A percentile compares a stretch with the other conserved stretches of the same genome.
These are phyloP conservation scores for Ooceraea biroi DNA, from an alignment of 1,140 invertebrate genomes.

Conservation along the genomic window DNA sequence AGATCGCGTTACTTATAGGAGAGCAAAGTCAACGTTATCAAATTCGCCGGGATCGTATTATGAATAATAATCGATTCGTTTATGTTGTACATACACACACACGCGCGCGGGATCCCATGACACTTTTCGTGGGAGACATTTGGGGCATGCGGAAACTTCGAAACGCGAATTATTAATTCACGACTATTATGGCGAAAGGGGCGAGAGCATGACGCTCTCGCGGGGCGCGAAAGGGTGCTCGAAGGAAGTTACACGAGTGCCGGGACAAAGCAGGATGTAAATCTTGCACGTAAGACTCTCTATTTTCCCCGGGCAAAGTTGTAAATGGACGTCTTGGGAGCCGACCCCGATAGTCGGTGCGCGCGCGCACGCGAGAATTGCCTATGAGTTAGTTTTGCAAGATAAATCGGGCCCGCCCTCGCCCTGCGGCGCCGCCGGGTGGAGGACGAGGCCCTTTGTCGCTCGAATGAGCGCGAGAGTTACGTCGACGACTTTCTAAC, in stretches of 20 bases:
- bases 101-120: not conserved
- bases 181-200: conserved; percentile 68
- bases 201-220: conserved; percentile 51
- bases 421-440: not conserved
- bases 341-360: conserved; percentile 60
- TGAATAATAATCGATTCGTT: conserved; percentile 59
- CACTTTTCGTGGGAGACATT: conserved; percentile 42
- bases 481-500: conserved; percentile 53
- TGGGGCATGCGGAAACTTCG: conserved; percentile 56
- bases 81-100: not conserved
- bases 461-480: conserved; percentile 49
- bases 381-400: conserved; percentile 64
- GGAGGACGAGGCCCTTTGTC: conserved; percentile 54
- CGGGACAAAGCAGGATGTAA: conserved; percentile 73
- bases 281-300: conserved; percentile 75
- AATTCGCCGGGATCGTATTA: conserved; percentile 29
- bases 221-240: conserved; percentile 41
- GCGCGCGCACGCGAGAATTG: conserved; percentile 49
- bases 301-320: conserved; percentile 70
- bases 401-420: conserved; percentile 65
- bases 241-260: conserved; percentile 63
- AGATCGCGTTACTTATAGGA: conserved; percentile 8
- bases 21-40: conserved; percentile 26
- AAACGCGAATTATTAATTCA: conserved; percentile 69
- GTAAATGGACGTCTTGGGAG: conserved; percentile 74